These are phyloP conservation scores for Apamea epomidion DNA, from an alignment of 2,888 invertebrate genomes.

Conservation along the genomic window DNA sequence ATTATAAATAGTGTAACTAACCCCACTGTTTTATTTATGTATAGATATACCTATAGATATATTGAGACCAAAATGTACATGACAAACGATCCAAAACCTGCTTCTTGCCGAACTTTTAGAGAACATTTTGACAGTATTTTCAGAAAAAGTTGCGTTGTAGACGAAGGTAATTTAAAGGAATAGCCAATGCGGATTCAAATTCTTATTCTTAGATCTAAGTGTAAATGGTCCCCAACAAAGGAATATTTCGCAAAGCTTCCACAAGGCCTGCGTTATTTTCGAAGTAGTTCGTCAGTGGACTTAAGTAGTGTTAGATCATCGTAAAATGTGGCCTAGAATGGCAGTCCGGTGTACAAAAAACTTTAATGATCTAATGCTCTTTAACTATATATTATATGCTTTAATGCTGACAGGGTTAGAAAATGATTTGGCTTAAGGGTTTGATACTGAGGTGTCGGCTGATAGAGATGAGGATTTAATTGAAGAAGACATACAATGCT, in stretches of 20 bases:
- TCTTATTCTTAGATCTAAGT: constrained; percentile 31
- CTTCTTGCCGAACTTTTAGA: not conserved
- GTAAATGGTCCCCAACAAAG: constrained; percentile 14
- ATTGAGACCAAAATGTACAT: constrained; percentile 6
- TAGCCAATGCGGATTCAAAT: not conserved
- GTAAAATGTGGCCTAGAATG: constrained; percentile 14
- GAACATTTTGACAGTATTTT: not conserved
- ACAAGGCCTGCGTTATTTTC: constrained; percentile 13
- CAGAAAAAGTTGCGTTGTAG: not conserved
- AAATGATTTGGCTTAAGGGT: not conserved
- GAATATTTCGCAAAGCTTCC: constrained; percentile 1
- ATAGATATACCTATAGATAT: not conserved
- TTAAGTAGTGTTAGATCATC: constrained; percentile 27
- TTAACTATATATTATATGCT: not conserved
- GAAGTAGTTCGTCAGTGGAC: constrained; percentile 6
- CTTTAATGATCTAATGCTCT: not conserved
- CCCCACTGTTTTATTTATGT: too few relatives aligned
- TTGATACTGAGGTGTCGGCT: not conserved
- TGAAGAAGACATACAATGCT: not conserved
- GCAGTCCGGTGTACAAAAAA: not conserved
- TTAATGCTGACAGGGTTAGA: not conserved
- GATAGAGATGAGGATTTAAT: not conserved
- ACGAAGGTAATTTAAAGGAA: constrained; percentile 1
- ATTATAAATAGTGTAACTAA: not conserved
- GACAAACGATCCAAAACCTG: constrained; percentile 9